Base-by-base conservation (phyloP, 1,140 invertebrate species). In the Cardiocondyla obscurior region DNA sequence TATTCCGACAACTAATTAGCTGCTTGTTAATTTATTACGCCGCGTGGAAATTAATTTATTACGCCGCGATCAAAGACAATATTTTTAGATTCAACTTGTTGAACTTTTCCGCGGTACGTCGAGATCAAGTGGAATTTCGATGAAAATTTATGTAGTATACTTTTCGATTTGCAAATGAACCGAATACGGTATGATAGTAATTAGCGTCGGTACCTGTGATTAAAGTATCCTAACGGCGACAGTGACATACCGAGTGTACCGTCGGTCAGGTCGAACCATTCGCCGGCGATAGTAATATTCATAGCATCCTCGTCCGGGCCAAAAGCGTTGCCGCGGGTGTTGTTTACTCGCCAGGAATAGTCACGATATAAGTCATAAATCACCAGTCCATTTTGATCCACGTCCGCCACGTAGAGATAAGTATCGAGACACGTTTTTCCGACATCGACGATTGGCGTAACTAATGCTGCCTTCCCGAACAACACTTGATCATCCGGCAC, bases 371-470 rank as follows among this genome's bases (percentile, higher is more conserved):
- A 79, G 85, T 93, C 90, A 76, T 93, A 94, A 79, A 94, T 91
- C 62, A 94, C 85, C 3, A 94, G 82, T 22, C 94, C 94, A 84
- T 94, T 90, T 81, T 89, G 88, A 53, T 91, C 88, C 36, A 94
- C 94, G 72, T 94, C 94, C 36, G 93, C 93, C n/a, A 94, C 90
- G 81, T 94, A 94, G 28, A 94, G 89, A 90, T 90, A 91, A 67
- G 93, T 83, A 69, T 94, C 91, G 3, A 85, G n/a, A 90, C 94
- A 92, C 91, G 91, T 90, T 88, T 91, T 79, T 36, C 91, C 91
- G 51, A 94, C 82, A 7, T 94, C 94, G 19, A 94, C 93, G 64
- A 94, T 92, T 33, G 94, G 94, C 16, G 91, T 93, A 42, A 94
- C 93, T 25, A 92, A 89, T 77, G 91, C 90, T 3, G 92, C 90